Evolutionary conservation across 2,797 vertebrate species (phyloP).

Genomic region (Ctenopoma multispine): DNA sequence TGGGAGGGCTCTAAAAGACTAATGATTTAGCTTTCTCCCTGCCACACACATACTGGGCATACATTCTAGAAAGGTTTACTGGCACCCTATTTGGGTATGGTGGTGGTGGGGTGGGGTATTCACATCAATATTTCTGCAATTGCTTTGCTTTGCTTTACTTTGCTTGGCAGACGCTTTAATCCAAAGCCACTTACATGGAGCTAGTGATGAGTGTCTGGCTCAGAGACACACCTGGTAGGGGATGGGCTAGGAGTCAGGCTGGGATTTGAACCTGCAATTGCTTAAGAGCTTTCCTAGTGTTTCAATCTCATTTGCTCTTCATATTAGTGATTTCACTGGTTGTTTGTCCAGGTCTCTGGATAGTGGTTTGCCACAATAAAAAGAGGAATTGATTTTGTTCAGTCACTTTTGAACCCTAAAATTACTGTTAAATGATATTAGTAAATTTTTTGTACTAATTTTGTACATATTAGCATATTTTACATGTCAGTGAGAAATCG

Average conservation of each 20-base stretch:
- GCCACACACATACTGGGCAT: slow-evolving; percentile 19
- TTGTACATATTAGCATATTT: neutral
- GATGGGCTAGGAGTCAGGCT: too few relatives aligned
- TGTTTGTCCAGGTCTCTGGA: slow-evolving; percentile 19
- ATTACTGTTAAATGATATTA: neutral
- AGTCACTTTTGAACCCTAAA: slow-evolving; percentile 15
- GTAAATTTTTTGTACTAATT: neutral
- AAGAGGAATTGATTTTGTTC: slow-evolving; percentile 2
- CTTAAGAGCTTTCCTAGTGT: slow-evolving; percentile 50
- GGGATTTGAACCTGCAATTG: too few relatives aligned
- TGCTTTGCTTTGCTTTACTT: too few relatives aligned
- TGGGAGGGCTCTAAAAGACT: slow-evolving; percentile 71
- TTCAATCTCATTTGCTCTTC: slow-evolving; percentile 58
- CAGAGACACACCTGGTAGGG: too few relatives aligned
- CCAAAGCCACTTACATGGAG: too few relatives aligned
- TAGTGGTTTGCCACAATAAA: slow-evolving; percentile 15
- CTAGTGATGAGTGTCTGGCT: too few relatives aligned
- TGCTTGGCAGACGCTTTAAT: too few relatives aligned
- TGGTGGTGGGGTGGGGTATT: slow-evolving; percentile 37
- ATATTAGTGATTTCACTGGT: slow-evolving; percentile 26
- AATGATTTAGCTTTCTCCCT: slow-evolving; percentile 73
- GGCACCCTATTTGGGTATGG: slow-evolving; percentile 22
- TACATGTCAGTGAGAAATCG: neutral
- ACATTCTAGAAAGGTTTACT: slow-evolving; percentile 50
- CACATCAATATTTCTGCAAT: slow-evolving; percentile 59